Conservation (phyloP, 2,113 vertebrate genomes). For the Pongo abelii region DNA sequence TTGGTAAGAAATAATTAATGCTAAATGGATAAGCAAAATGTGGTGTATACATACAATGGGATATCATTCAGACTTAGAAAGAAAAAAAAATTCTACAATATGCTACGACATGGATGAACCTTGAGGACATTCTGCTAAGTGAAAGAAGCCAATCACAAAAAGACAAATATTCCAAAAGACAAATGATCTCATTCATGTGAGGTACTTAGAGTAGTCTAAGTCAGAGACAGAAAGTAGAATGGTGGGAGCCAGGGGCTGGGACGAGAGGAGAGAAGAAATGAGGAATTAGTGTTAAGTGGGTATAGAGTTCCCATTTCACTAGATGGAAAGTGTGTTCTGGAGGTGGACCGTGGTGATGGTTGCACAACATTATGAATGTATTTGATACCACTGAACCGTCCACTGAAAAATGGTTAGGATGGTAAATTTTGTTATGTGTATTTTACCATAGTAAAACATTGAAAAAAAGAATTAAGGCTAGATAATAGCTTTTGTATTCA, state of each 20-base stretch:
- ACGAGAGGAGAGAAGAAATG: no score
- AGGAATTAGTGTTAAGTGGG: neutral
- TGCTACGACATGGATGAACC: neutral
- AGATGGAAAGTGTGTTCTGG: neutral
- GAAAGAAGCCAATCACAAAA: neutral
- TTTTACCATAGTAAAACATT: neutral
- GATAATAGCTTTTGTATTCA: neutral
- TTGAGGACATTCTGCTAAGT: neutral
- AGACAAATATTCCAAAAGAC: neutral
- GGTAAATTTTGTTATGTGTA: neutral
- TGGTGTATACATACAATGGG: neutral
- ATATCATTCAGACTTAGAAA: neutral
- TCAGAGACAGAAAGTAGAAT: neutral
- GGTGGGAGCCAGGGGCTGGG: no score
- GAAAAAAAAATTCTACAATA: neutral
- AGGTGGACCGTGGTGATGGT: neutral
- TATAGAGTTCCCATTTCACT: neutral
- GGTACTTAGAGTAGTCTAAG: neutral
- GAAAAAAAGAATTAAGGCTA: neutral
- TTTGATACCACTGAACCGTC: neutral
- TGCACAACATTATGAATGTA: neutral
- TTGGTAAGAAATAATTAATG: neutral
- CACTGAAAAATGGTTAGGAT: neutral
- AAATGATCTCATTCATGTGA: neutral
- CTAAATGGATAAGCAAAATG: neutral